phyloP scores from a whole-genome alignment of 2,888 invertebrate species.

The Antheraea yamamai region DNA sequence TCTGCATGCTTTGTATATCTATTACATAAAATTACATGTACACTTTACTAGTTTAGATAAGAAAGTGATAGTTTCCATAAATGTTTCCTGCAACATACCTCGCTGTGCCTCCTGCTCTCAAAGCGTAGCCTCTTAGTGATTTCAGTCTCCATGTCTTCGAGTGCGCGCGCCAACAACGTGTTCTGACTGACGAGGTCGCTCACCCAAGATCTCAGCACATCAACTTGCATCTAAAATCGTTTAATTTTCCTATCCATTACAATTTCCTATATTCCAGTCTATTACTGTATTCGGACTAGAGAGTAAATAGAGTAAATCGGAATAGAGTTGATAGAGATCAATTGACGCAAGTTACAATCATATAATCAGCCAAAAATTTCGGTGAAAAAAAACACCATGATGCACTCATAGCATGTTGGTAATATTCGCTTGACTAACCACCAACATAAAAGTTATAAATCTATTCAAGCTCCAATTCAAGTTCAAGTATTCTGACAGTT shows the following conservation, averaged over 20 bases:
- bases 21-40: neutral
- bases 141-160: conserved; percentile 86
- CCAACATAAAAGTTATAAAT: too few relatives aligned
- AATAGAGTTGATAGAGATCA: too few relatives aligned
- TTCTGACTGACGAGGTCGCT: conserved; percentile 86
- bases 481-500: too few relatives aligned
- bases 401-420: too few relatives aligned
- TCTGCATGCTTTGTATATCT: neutral
- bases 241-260: neutral
- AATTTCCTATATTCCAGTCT: neutral
- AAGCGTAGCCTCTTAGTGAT: conserved; percentile 82
- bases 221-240: conserved; percentile 82
- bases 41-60: neutral
- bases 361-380: too few relatives aligned
- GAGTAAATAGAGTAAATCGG: too few relatives aligned
- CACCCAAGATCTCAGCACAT: conserved; percentile 85
- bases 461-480: too few relatives aligned
- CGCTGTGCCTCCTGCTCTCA: conserved; percentile 56
- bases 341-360: too few relatives aligned
- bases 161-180: conserved; percentile 83
- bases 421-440: too few relatives aligned
- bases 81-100: conserved; percentile 45
- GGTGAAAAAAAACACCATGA: too few relatives aligned
- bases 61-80: neutral
- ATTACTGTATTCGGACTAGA: too few relatives aligned